Percentiles rank a stretch among this genome's conserved stretches.
Evolutionary conservation across 2,888 invertebrate species (phyloP).

Genomic region (Drosophila fulvimacula): DNA sequence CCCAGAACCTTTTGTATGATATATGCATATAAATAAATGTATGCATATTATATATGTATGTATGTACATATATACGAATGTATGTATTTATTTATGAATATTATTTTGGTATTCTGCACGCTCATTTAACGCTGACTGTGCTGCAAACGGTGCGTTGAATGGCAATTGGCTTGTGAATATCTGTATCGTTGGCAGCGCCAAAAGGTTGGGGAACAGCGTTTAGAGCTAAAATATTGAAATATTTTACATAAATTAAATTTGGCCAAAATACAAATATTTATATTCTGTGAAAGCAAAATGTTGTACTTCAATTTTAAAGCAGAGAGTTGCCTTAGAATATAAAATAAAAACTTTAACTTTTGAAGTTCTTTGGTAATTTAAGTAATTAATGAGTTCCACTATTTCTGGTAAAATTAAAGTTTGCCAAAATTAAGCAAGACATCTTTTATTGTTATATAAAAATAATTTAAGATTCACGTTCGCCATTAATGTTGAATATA

Average conservation of each 20-base stretch:
- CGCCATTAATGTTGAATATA: too few relatives aligned
- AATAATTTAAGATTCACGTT: too few relatives aligned
- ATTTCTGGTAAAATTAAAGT: too few relatives aligned
- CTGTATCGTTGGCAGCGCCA: slow-evolving; percentile 4
- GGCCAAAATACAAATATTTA: too few relatives aligned
- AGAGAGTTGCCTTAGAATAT: neutral
- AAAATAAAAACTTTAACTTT: too few relatives aligned
- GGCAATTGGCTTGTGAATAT: slow-evolving; percentile 47
- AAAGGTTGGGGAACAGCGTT: neutral
- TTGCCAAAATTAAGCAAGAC: too few relatives aligned
- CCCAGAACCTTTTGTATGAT: slow-evolving; percentile 18
- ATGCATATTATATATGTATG: neutral
- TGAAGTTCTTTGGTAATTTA: too few relatives aligned
- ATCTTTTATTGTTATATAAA: too few relatives aligned
- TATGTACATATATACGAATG: neutral
- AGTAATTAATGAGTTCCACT: too few relatives aligned
- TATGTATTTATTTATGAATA: slow-evolving; percentile 10
- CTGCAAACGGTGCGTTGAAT: slow-evolving; percentile 37
- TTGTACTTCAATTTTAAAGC: neutral
- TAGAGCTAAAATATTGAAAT: neutral
- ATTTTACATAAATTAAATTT: neutral
- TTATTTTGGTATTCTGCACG: slow-evolving; percentile 19
- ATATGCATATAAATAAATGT: slow-evolving; percentile 21
- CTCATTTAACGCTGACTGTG: slow-evolving; percentile 42
- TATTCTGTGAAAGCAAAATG: neutral